A percentile compares a stretch with the other conserved stretches of the same genome.
These are phyloP conservation scores for Eupristina koningsbergeri DNA, from an alignment of 1,140 invertebrate genomes.

Conservation along the genomic window DNA sequence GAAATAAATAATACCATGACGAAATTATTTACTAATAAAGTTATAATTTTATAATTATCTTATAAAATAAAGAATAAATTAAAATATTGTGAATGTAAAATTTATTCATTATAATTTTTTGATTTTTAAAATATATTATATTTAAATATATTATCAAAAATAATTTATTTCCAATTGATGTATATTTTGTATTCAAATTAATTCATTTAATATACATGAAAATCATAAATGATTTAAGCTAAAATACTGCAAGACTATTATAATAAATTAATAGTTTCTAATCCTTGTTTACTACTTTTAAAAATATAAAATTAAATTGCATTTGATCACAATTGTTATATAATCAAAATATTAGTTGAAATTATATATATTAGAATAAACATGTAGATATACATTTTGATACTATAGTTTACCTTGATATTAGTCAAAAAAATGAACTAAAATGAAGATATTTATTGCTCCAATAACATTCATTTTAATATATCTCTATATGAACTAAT, in stretches of 20 bases:
- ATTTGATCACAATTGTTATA: conserved; percentile 17
- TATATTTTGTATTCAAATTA: neutral
- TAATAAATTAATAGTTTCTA: neutral
- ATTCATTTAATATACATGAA: neutral
- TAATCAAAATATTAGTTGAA: neutral
- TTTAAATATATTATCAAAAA: too few relatives aligned
- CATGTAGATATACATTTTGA: neutral
- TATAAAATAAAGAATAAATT: neutral
- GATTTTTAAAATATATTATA: too few relatives aligned
- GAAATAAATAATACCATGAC: neutral
- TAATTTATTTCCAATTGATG: neutral
- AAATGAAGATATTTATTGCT: conserved; percentile 4
- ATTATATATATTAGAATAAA: neutral
- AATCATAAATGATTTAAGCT: neutral
- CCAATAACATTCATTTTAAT: neutral
- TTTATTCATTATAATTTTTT: neutral
- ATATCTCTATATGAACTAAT: neutral
- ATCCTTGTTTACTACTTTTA: neutral
- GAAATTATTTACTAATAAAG: neutral
- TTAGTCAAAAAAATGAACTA: neutral
- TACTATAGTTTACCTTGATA: conserved; percentile 7
- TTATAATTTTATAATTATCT: neutral
- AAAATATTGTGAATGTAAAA: neutral
- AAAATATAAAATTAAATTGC: neutral
- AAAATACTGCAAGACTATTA: neutral